Evolutionary conservation across 2,113 vertebrate genomes (phyloP).

Genomic region (Nematolebias whitei): DNA sequence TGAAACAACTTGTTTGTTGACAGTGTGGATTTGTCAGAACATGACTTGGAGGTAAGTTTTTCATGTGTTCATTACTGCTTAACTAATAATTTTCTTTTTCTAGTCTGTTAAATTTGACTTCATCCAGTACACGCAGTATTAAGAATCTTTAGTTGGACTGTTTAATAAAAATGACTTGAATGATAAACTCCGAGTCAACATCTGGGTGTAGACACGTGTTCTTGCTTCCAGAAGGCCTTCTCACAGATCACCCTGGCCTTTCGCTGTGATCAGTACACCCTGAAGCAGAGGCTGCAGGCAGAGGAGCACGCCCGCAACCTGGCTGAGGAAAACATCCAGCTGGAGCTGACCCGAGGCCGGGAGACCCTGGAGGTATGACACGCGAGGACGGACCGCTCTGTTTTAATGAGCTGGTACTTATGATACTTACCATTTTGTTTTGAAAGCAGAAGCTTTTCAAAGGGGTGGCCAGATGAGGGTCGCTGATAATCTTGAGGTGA

Average conservation of each 20-base stretch:
- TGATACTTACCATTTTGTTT: no score
- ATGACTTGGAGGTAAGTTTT: conserved; percentile 83
- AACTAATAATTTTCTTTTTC: no score
- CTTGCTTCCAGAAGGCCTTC: conserved; percentile 75
- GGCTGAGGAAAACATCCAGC: conserved; percentile 85
- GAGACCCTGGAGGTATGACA: conserved; percentile 81
- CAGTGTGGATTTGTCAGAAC: conserved; percentile 85
- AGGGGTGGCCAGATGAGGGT: no score
- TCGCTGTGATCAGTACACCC: conserved; percentile 84
- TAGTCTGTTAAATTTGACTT: no score
- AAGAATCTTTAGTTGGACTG: not conserved
- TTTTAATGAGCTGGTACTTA: no score
- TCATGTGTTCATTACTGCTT: no score
- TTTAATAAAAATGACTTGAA: not conserved
- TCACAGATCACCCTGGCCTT: conserved; percentile 84
- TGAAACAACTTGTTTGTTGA: conserved; percentile 8
- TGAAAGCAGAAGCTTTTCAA: no score
- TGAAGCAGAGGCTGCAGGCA: conserved; percentile 83
- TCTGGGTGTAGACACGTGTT: not conserved
- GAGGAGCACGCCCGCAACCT: conserved; percentile 84
- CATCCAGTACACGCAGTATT: not conserved
- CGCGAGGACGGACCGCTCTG: no score
- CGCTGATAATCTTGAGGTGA: no score
- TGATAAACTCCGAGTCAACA: not conserved
- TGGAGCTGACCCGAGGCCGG: conserved; percentile 82